Conservation (phyloP, 2,888 invertebrate species). For the Cryptocephalus moraei region DNA sequence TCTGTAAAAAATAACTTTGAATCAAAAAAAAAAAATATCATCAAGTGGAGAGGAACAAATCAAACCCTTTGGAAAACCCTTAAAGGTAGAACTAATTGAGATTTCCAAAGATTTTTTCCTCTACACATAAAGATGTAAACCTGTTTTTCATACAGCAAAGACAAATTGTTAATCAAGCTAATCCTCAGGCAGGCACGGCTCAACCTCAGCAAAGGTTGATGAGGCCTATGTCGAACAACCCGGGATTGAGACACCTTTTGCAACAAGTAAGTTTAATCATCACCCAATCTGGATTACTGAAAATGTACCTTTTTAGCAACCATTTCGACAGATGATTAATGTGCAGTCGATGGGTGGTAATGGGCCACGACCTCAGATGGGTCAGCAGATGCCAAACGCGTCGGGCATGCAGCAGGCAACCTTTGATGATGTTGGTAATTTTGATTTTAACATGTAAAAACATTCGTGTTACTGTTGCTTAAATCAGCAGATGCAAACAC, state of each 20-base stretch:
- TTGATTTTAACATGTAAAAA: slow-evolving; percentile 25
- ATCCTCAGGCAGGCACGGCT: slow-evolving; percentile 19
- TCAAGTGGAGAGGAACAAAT: too few species aligned
- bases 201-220: slow-evolving; percentile 56
- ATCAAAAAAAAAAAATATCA: too few species aligned
- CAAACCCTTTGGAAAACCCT: too few species aligned
- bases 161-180: slow-evolving; percentile 31
- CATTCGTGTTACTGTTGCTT: slow-evolving; percentile 3
- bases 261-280: slow-evolving; percentile 53
- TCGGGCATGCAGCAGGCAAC: slow-evolving; percentile 29
- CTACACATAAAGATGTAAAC: not conserved
- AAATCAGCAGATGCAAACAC: too few species aligned
- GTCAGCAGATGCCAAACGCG: slow-evolving; percentile 35
- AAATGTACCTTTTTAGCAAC: slow-evolving; percentile 42
- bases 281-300: slow-evolving; percentile 38
- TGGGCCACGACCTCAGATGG: slow-evolving; percentile 39
- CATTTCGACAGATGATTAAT: slow-evolving; percentile 52
- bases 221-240: slow-evolving; percentile 64
- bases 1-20: not conserved
- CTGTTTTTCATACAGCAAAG: slow-evolving; percentile 24
- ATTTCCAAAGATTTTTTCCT: not conserved
- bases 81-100: too few species aligned
- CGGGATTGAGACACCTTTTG: slow-evolving; percentile 67
- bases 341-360: slow-evolving; percentile 45
- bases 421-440: slow-evolving; percentile 30